Evolutionary conservation across 2,113 vertebrate genomes (phyloP).

Genomic region (Pyxicephalus adspersus): DNA sequence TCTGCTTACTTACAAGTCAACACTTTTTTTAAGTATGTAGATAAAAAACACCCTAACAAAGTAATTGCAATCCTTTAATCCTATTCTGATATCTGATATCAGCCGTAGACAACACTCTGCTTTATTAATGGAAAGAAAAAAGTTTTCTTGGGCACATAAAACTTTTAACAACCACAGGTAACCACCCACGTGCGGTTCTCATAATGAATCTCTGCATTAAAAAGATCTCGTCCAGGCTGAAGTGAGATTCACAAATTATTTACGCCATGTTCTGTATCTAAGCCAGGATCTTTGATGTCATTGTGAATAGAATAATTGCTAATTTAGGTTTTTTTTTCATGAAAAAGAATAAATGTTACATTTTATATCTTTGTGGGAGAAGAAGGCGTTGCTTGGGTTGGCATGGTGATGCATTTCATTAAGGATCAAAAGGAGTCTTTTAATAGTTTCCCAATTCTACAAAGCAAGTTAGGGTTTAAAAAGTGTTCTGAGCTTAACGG

Average conservation of each 20-base stretch:
- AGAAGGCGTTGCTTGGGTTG: slow-evolving; percentile 46
- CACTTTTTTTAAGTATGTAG: background rate
- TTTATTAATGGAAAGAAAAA: background rate
- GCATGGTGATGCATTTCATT: slow-evolving; percentile 42
- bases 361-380: slow-evolving; percentile 46
- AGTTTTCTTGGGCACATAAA: background rate
- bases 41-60: slow-evolving; percentile 12
- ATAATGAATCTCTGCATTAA: slow-evolving; percentile 9
- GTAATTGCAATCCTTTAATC: background rate
- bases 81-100: background rate
- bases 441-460: slow-evolving; percentile 28
- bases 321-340: slow-evolving; percentile 33
- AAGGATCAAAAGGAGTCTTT: slow-evolving; percentile 53
- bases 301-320: slow-evolving; percentile 53
- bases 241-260: slow-evolving; percentile 51
- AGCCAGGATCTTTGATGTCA: slow-evolving; percentile 51
- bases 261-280: slow-evolving; percentile 34
- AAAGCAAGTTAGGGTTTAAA: background rate
- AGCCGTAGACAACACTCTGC: background rate
- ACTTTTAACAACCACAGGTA: background rate
- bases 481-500: background rate
- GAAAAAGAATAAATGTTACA: slow-evolving; percentile 48
- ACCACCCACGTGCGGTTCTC: background rate
- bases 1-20: too few relatives aligned
- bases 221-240: slow-evolving; percentile 26